A percentile compares a stretch with the other conserved stretches of the same genome.
Evolutionary conservation across 2,888 invertebrate species (phyloP).

Genomic region (Julus scanicus): DNA sequence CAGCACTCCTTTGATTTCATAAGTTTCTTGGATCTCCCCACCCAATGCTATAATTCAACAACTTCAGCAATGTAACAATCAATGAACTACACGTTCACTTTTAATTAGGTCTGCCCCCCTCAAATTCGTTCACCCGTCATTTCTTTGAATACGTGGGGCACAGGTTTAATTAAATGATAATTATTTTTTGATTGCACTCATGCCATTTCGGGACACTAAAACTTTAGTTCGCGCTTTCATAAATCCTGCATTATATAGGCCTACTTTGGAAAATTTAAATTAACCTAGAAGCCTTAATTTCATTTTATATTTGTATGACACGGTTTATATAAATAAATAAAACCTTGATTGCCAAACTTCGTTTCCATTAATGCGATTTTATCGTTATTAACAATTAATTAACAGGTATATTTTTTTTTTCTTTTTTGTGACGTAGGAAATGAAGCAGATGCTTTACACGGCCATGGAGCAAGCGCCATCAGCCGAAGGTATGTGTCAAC

Average conservation of each 20-base stretch:
- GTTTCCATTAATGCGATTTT: conserved; percentile 15
- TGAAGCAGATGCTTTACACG: conserved; percentile 94
- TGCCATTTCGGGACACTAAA: neutral
- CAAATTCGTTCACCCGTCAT: neutral
- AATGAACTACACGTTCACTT: neutral
- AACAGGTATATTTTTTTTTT: conserved; percentile 56
- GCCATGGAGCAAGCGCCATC: conserved; percentile 92
- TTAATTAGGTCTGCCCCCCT: conserved; percentile 4
- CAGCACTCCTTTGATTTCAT: neutral
- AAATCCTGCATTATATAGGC: conserved; percentile 2
- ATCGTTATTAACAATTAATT: conserved; percentile 41
- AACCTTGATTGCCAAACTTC: conserved; percentile 22
- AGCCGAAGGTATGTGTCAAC: conserved; percentile 71
- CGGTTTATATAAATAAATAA: conserved; percentile 28
- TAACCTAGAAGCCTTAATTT: conserved; percentile 33
- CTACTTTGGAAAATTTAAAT: conserved; percentile 3
- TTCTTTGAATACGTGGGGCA: neutral
- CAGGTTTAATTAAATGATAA: conserved; percentile 18
- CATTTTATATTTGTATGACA: conserved; percentile 28
- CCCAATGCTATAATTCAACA: neutral
- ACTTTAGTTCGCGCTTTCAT: neutral
- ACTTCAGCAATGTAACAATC: neutral
- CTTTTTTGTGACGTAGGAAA: conserved; percentile 76
- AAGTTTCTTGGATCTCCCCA: neutral
- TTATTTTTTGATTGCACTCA: conserved; percentile 9